Evolutionary conservation across 2,888 invertebrate species (phyloP).

Genomic region (Drosophila anomalata): DNA sequence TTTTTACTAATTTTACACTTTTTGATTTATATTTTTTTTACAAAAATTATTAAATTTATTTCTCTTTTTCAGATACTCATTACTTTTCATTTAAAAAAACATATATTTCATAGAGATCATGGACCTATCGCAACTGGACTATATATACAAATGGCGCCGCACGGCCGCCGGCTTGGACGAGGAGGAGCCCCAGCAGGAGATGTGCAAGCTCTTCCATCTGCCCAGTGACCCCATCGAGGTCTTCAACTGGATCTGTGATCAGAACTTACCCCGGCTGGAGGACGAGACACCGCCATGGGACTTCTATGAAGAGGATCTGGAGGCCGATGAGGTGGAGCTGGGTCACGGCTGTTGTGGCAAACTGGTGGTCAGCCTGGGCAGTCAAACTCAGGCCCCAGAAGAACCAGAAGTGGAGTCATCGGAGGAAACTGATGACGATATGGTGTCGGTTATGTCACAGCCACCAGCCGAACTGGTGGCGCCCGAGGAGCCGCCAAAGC

Average conservation of each 20-base stretch:
- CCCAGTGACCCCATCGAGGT: conserved; percentile 14
- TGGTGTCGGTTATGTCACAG: background rate
- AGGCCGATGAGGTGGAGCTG: background rate
- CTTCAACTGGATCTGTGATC: conserved; percentile 19
- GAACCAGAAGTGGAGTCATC: background rate
- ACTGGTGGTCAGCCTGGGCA: conserved; percentile 14
- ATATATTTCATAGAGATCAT: conserved; percentile 5
- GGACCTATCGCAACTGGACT: background rate
- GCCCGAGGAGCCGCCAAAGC: background rate
- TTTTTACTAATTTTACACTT: too few species aligned
- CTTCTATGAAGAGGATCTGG: conserved; percentile 33
- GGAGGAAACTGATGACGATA: background rate
- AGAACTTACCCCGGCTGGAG: conserved; percentile 31
- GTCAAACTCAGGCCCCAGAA: background rate
- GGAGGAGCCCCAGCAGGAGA: background rate
- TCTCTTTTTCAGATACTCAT: too few species aligned
- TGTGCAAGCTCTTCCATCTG: background rate
- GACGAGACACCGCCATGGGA: conserved; percentile 46
- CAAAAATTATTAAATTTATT: too few species aligned
- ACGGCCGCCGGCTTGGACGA: background rate
- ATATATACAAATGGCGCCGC: background rate
- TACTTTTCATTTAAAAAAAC: too few species aligned
- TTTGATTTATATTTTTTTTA: too few species aligned
- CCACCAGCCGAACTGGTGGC: background rate
- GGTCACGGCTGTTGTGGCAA: conserved; percentile 1